These are phyloP conservation scores for Selenia dentaria DNA, from an alignment of 2,888 invertebrate genomes.

Conservation along the genomic window DNA sequence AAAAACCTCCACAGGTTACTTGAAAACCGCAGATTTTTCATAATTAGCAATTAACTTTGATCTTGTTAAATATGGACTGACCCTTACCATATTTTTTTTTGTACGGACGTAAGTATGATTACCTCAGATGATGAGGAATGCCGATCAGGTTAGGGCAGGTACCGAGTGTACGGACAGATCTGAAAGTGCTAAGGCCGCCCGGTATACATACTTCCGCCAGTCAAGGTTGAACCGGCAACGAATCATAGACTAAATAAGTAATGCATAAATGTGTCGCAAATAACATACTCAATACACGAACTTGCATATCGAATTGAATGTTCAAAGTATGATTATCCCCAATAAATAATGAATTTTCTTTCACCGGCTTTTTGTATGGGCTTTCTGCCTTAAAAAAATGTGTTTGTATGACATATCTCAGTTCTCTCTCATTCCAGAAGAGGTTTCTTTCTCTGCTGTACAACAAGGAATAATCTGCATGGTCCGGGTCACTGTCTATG, in stretches of 20 bases:
- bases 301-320: slow-evolving; percentile 1
- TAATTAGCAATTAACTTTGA: too few species aligned
- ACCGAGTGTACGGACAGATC: slow-evolving; percentile 37
- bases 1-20: too few species aligned
- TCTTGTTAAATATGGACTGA: not conserved
- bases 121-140: slow-evolving; percentile 28
- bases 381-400: too few species aligned
- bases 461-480: too few species aligned
- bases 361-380: too few species aligned
- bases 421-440: too few species aligned
- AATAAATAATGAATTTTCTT: too few species aligned
- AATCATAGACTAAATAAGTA: slow-evolving; percentile 20
- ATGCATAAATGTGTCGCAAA: slow-evolving; percentile 1
- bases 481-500: too few species aligned
- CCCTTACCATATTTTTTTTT: slow-evolving; percentile 2
- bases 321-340: too few species aligned
- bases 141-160: slow-evolving; percentile 43
- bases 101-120: slow-evolving; percentile 5
- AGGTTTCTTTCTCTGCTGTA: too few species aligned
- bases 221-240: slow-evolving; percentile 56
- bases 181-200: slow-evolving; percentile 72
- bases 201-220: slow-evolving; percentile 66
- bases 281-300: slow-evolving; percentile 5
- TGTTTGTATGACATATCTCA: too few species aligned
- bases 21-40: too few species aligned